Evolutionary conservation across 1,140 invertebrate genomes (phyloP).

Genomic region (Macrosteles quadrilineatus): DNA sequence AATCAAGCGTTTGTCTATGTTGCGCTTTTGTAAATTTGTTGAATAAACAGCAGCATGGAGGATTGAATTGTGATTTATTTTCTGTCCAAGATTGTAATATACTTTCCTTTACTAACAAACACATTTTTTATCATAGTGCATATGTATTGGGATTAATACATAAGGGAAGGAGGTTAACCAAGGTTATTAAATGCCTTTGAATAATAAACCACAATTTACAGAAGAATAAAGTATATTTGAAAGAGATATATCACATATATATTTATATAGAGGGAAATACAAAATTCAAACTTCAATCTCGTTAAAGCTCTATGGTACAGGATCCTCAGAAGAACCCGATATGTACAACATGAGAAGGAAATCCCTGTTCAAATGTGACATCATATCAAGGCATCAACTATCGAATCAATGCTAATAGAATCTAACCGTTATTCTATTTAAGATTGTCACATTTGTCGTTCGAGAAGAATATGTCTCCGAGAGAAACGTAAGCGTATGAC

Average conservation of each 20-base stretch:
- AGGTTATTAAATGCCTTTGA: too few species aligned
- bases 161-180: too few species aligned
- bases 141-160: too few species aligned
- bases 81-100: too few species aligned
- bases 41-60: constrained; percentile 10
- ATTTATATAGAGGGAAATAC: background rate
- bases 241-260: constrained; percentile 2
- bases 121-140: too few species aligned
- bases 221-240: constrained; percentile 23
- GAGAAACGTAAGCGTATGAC: too few species aligned
- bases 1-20: background rate
- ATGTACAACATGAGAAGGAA: background rate
- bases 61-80: background rate
- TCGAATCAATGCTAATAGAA: background rate
- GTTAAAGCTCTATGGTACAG: too few species aligned
- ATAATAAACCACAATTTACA: background rate
- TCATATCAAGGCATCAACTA: constrained; percentile 7
- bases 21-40: background rate
- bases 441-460: constrained; percentile 19
- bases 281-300: background rate
- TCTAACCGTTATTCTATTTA: constrained; percentile 3
- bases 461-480: too few species aligned
- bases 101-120: too few species aligned
- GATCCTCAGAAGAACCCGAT: too few species aligned
- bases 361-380: constrained; percentile 16